Evolutionary conservation across 1,140 invertebrate species (phyloP), one percentile per base, ranked within the genome.

Genomic region (Procambarus clarkii): DNA sequence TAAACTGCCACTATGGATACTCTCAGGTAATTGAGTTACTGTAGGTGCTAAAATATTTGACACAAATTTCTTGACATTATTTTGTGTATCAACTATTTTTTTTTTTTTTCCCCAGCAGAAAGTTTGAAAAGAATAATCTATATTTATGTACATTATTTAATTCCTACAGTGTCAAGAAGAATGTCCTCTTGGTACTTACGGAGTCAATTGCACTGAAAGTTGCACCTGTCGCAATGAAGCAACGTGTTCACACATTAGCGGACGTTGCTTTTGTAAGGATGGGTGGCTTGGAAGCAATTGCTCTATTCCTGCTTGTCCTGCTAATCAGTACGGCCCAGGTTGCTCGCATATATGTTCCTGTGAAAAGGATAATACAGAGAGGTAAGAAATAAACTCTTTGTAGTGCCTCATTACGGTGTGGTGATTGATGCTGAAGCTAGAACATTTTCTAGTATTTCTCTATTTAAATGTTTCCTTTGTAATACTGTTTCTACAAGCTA

Each of bases 181-280:
- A 83, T 99, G 98, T 94, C 96, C 96, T 0, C 94, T 96, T 21
- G 97, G 97, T 9, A 96, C 95, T 69, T 99, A 95, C 94, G 98
- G 98, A 15, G 92, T 95, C 34, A 96, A 97, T 93, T 99, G 98
- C 93, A 94, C 95, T 44, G 94, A 95, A 80, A 95, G 95, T 78
- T 99, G 98, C 93, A 94, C 94, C 45, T 99, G 98, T 94, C 94
- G 96, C 94, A 97, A 98, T 94, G 97, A 95, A 74, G 97, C 96
- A 3, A 95, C 94, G 46, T 98, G 98, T 94, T 96, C 96, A 74
- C 94, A 96, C 45, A 94, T 95, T 0, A 95, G 97, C 93, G 98
- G 98, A 3, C 94, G 94, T 0, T 98, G 98, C 93, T 93, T 94
- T 9, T 98, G 98, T 94, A 94, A 94, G n/a, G 21, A 95, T 2